Conservation (phyloP, 1,140 invertebrate species). For the Tribolium castaneum region DNA sequence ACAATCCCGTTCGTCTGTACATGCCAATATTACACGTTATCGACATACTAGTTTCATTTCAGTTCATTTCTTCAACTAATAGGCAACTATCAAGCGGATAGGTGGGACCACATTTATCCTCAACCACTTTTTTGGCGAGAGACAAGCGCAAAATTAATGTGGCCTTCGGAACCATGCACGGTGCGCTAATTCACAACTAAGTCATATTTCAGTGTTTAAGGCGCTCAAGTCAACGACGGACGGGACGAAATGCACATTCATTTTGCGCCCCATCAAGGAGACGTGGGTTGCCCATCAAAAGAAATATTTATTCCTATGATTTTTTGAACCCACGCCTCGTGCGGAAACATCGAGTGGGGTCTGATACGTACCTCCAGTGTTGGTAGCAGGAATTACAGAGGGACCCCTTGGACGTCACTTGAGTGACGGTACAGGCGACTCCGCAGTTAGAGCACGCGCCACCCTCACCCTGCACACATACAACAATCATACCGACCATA, state of each 20-base stretch:
- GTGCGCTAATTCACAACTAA: not conserved
- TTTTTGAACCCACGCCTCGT: not conserved
- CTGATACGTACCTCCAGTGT: constrained; percentile 78
- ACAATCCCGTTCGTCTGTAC: constrained; percentile 78
- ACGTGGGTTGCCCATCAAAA: not conserved
- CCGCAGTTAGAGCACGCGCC: constrained; percentile 82
- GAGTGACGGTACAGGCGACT: constrained; percentile 77
- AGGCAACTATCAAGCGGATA: constrained; percentile 21
- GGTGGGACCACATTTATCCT: constrained; percentile 5
- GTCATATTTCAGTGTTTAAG: not conserved
- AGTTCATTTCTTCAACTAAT: not conserved
- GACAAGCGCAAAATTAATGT: constrained; percentile 18
- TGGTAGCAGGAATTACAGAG: constrained; percentile 84
- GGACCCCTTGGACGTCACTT: constrained; percentile 79
- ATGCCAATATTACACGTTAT: constrained; percentile 34
- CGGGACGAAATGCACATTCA: not conserved
- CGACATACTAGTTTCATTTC: constrained; percentile 6
- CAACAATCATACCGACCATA: constrained; percentile 61
- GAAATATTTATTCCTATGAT: not conserved
- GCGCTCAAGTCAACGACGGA: not conserved
- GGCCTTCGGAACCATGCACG: not conserved
- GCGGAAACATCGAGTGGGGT: not conserved
- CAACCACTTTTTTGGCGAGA: not conserved
- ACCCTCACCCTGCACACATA: constrained; percentile 64
- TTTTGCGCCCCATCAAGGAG: constrained; percentile 14